These are phyloP conservation scores for Colinus virginianus DNA, from an alignment of 2,113 vertebrate genomes.

Conservation along the genomic window DNA sequence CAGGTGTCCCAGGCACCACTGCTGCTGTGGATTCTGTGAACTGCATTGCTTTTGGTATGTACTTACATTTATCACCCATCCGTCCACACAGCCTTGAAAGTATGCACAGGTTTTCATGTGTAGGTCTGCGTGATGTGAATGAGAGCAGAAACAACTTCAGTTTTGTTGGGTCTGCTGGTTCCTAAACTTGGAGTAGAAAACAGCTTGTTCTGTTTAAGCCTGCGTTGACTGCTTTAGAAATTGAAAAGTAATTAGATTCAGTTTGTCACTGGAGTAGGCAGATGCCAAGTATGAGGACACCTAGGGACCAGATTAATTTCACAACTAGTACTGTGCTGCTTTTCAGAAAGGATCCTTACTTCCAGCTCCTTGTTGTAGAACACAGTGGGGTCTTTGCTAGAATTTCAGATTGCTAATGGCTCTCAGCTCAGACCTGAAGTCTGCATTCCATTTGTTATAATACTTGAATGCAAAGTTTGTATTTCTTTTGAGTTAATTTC, in stretches of 20 bases:
- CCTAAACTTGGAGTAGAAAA: background rate
- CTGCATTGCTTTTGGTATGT: rapidly evolving
- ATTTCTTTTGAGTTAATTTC: background rate
- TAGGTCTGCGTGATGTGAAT: background rate
- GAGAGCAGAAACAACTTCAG: background rate
- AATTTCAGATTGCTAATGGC: background rate
- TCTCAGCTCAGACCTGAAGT: background rate
- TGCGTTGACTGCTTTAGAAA: slow-evolving; percentile 7
- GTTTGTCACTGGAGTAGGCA: slow-evolving; percentile 3
- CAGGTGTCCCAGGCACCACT: background rate
- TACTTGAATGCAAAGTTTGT: background rate
- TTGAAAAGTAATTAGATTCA: slow-evolving; percentile 28
- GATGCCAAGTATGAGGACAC: background rate
- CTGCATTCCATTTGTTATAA: slow-evolving; percentile 27
- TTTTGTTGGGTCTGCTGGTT: slow-evolving; percentile 4
- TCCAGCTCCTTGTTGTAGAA: background rate
- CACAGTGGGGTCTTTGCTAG: background rate
- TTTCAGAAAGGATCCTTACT: background rate
- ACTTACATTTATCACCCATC: background rate
- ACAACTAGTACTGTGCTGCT: background rate
- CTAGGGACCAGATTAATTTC: background rate
- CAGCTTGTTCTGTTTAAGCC: background rate
- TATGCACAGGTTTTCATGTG: background rate
- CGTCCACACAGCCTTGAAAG: background rate
- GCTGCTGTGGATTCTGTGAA: background rate